A percentile compares a stretch with the other conserved stretches of the same genome.
phyloP scores from a whole-genome alignment of 2,113 vertebrate genomes.

The Gnathonemus longibarbis region DNA sequence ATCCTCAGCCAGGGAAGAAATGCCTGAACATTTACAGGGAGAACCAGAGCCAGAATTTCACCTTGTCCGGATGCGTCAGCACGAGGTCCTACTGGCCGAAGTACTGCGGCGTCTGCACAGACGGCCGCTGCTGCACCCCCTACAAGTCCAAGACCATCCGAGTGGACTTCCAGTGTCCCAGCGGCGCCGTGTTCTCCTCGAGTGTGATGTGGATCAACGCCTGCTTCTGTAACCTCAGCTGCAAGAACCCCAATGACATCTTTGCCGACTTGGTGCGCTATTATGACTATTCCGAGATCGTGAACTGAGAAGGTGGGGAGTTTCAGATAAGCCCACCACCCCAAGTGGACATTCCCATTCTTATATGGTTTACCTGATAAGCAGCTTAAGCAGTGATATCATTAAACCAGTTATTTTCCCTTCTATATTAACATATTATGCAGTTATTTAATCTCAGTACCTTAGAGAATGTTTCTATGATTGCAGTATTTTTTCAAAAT shows the following conservation, averaged over 20 bases:
- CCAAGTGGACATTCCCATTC: not conserved
- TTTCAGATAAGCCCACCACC: not conserved
- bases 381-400: not conserved
- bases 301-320: conserved; percentile 51
- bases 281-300: conserved; percentile 67
- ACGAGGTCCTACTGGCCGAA: conserved; percentile 75
- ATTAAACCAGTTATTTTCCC: not conserved
- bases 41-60: conserved; percentile 66
- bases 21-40: conserved; percentile 85
- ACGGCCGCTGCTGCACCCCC: conserved; percentile 85
- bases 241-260: conserved; percentile 87
- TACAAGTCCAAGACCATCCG: conserved; percentile 92
- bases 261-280: conserved; percentile 72
- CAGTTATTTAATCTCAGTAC: not conserved
- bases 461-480: not conserved
- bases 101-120: conserved; percentile 81
- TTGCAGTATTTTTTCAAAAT: not conserved
- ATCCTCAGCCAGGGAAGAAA: conserved; percentile 78
- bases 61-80: conserved; percentile 84
- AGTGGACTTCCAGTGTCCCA: conserved; percentile 78
- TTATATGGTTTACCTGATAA: not conserved
- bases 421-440: not conserved
- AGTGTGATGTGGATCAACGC: conserved; percentile 89
- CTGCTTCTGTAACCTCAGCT: conserved; percentile 94
- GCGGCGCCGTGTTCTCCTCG: conserved; percentile 72